These are phyloP conservation scores for Lasioglossum malachurum DNA, from an alignment of 2,888 invertebrate genomes.

Conservation along the genomic window DNA sequence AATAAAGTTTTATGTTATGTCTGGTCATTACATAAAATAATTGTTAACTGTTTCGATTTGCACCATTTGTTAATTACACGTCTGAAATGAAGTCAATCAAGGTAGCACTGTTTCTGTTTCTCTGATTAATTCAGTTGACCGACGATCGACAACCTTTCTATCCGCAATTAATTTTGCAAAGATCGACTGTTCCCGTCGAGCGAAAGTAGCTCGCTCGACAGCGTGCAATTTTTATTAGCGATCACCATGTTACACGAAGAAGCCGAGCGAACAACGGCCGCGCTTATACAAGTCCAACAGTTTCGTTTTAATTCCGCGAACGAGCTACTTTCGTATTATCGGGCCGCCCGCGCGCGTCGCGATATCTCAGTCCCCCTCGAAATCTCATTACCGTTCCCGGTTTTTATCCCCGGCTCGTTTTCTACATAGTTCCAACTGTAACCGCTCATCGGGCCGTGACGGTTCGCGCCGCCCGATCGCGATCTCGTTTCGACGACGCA, in stretches of 20 bases:
- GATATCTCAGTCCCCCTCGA: not conserved
- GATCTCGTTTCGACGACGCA: not conserved
- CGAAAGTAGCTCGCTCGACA: not conserved
- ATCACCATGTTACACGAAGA: not conserved
- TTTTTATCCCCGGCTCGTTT: slow-evolving; percentile 15
- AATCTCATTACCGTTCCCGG: slow-evolving; percentile 18
- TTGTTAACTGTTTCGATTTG: no score
- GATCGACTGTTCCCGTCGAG: not conserved
- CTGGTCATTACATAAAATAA: no score
- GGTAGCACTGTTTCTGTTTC: no score
- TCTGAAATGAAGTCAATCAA: no score
- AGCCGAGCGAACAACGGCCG: not conserved
- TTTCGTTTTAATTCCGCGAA: slow-evolving; percentile 6
- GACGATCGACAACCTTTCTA: not conserved
- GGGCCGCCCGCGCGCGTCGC: slow-evolving; percentile 7
- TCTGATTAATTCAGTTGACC: no score
- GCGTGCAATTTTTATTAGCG: not conserved
- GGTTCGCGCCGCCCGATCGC: not conserved
- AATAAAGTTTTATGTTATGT: no score
- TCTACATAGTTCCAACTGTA: no score
- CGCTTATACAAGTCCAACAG: slow-evolving; percentile 3
- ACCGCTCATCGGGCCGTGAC: not conserved
- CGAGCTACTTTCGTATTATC: slow-evolving; percentile 15
- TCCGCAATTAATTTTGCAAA: not conserved
- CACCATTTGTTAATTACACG: no score